Percentiles rank a stretch among this genome's conserved stretches.
Conservation (phyloP, 2,888 invertebrate species). For the Metallyticus violacea region DNA sequence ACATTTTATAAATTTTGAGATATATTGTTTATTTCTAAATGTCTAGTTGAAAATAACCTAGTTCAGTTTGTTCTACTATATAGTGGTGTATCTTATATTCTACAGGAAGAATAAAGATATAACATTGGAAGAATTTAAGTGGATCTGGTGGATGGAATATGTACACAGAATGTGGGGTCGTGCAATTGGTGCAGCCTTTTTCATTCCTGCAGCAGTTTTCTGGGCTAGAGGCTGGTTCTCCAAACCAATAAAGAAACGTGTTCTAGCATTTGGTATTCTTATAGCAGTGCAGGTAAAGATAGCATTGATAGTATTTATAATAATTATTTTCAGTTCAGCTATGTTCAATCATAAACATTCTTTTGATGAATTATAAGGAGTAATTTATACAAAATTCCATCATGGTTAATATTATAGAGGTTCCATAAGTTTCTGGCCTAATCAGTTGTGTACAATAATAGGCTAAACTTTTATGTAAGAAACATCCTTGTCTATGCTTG, state of each 20-base stretch:
- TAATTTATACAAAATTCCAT: too few species aligned
- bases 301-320: too few species aligned
- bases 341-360: too few species aligned
- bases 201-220: conserved; percentile 84
- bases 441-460: too few species aligned
- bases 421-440: too few species aligned
- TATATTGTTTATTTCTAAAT: too few species aligned
- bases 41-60: not conserved
- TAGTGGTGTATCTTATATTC: conserved; percentile 37
- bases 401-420: too few species aligned
- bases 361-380: too few species aligned
- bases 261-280: conserved; percentile 70
- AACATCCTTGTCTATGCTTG: too few species aligned
- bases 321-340: too few species aligned
- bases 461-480: too few species aligned
- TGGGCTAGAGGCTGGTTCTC: conserved; percentile 79
- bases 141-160: conserved; percentile 97
- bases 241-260: conserved; percentile 69
- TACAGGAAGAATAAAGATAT: conserved; percentile 80
- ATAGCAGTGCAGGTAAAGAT: conserved; percentile 82
- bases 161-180: conserved; percentile 95
- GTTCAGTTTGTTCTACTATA: not conserved
- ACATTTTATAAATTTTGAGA: not conserved
- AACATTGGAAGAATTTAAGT: conserved; percentile 90
- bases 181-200: conserved; percentile 78